Percentiles rank a stretch among this genome's conserved stretches.
Conservation (phyloP, 2,797 vertebrate species). For the Esox masquinongy region DNA sequence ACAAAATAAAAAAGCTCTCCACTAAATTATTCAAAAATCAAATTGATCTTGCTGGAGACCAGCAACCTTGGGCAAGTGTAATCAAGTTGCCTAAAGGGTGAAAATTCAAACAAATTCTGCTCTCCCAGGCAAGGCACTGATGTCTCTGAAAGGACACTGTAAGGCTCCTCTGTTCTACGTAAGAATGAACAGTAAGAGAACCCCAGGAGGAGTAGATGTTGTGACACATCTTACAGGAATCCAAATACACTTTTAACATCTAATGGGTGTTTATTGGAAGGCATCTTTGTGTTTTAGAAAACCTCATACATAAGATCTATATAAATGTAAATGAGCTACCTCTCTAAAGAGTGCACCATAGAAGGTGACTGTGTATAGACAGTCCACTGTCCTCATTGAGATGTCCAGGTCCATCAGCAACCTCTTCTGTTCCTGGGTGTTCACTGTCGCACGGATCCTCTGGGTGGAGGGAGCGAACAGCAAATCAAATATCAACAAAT, state of each 20-base stretch:
- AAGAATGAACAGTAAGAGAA: background rate
- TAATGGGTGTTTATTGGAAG: background rate
- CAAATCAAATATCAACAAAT: background rate
- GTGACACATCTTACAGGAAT: background rate
- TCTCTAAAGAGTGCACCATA: conserved; percentile 94
- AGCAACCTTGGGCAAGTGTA: background rate
- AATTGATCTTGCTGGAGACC: background rate
- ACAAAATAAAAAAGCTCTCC: background rate
- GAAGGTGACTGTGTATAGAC: conserved; percentile 93
- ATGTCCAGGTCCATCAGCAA: conserved; percentile 94
- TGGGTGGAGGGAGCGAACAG: conserved; percentile 47
- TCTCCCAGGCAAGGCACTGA: background rate
- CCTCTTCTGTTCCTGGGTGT: conserved; percentile 96
- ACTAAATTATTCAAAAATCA: background rate
- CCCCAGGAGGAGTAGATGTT: background rate
- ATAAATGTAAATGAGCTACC: conserved; percentile 64
- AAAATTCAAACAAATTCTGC: background rate
- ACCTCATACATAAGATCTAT: conserved; percentile 8
- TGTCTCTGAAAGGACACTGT: background rate
- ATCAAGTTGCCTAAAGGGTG: background rate
- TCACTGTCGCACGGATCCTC: conserved; percentile 94
- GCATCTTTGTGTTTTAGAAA: background rate
- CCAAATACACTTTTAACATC: background rate
- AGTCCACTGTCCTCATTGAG: conserved; percentile 97
- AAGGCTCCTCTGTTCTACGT: background rate